Percentiles rank a stretch among this genome's conserved stretches.
Evolutionary conservation across 2,113 vertebrate genomes (phyloP).

Genomic region (Bubo bubo): DNA sequence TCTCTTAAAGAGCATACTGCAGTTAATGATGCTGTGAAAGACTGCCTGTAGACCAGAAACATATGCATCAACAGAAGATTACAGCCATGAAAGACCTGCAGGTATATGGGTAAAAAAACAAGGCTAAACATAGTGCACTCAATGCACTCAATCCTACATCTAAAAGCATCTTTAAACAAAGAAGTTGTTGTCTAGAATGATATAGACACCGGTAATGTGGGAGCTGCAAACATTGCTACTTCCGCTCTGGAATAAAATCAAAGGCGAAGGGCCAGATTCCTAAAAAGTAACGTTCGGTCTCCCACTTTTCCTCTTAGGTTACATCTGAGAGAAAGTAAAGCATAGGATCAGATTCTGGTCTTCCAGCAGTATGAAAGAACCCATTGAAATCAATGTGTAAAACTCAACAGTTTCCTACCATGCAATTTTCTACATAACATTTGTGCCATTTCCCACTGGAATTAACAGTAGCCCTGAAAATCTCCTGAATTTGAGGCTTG

Average conservation of each 20-base stretch:
- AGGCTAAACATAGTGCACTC: conserved; percentile 1
- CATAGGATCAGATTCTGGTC: conserved; percentile 15
- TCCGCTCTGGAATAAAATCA: conserved; percentile 46
- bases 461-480: background rate
- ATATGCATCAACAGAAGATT: background rate
- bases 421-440: conserved; percentile 15
- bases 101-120: conserved; percentile 20
- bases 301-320: conserved; percentile 47
- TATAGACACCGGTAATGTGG: background rate
- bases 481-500: background rate
- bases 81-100: conserved; percentile 42
- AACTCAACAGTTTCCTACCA: background rate
- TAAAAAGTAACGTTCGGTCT: conserved; percentile 8
- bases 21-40: conserved; percentile 41
- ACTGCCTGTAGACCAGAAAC: conserved; percentile 46
- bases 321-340: conserved; percentile 37
- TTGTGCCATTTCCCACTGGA: background rate
- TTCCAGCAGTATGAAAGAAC: conserved; percentile 7
- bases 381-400: conserved; percentile 22
- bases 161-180: conserved; percentile 61
- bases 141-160: conserved; percentile 10
- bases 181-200: conserved; percentile 25
- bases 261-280: conserved; percentile 16
- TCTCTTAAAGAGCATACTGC: conserved; percentile 33
- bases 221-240: conserved; percentile 44